These are phyloP conservation scores for Prunella himalayana DNA, from an alignment of 2,113 vertebrate species.

Conservation along the genomic window DNA sequence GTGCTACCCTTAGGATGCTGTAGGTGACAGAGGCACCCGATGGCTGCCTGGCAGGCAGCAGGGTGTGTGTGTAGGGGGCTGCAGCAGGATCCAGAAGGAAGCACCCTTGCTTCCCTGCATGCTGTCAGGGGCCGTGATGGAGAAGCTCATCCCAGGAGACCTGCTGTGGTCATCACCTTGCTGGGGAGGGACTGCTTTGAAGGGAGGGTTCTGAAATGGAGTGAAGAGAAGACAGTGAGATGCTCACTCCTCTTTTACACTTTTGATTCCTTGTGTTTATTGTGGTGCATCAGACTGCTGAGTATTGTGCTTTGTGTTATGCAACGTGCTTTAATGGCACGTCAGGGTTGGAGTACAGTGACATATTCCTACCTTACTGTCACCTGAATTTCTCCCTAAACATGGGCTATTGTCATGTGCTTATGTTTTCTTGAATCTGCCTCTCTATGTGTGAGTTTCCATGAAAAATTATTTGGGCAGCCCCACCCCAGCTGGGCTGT, in stretches of 20 bases:
- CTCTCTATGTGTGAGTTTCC: not conserved
- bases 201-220: not conserved
- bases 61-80: not conserved
- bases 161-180: not conserved
- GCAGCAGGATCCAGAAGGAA: not conserved
- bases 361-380: not conserved
- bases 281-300: not conserved
- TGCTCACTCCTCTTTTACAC: not conserved
- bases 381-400: not conserved
- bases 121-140: fast-evolving
- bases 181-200: fast-evolving
- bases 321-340: not conserved
- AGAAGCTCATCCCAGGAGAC: not conserved
- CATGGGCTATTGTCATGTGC: fast-evolving
- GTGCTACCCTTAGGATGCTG: not conserved
- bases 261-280: not conserved
- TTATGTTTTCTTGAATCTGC: not conserved
- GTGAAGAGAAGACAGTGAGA: not conserved
- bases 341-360: not conserved
- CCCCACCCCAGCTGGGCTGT: not conserved
- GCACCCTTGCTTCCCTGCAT: fast-evolving
- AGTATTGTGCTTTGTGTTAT: not conserved
- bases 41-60: no score
- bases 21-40: not conserved
- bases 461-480: not conserved